Evolutionary conservation across 2,888 invertebrate genomes (phyloP).

Genomic region (Cheilosia pagana): DNA sequence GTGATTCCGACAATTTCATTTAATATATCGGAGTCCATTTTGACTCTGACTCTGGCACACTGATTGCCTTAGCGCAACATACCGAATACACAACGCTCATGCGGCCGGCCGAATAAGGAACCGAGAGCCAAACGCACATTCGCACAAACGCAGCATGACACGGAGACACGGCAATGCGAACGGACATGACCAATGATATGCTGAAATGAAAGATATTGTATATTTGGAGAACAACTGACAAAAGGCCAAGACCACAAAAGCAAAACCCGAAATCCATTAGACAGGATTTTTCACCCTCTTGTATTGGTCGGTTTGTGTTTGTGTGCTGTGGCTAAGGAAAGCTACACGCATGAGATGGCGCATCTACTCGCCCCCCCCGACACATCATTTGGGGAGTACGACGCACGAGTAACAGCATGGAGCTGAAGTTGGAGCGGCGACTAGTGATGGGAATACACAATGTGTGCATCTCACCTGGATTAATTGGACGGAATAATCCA

Average conservation of each 20-base stretch:
- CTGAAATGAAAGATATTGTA: conserved; percentile 63
- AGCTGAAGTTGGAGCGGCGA: conserved; percentile 4
- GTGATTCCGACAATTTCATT: conserved; percentile 74
- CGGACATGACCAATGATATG: conserved; percentile 73
- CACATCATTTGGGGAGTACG: neutral
- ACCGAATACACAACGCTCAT: conserved; percentile 44
- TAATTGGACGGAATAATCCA: conserved; percentile 73
- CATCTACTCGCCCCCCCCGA: conserved; percentile 9
- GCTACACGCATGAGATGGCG: conserved; percentile 57
- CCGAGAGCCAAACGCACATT: conserved; percentile 25
- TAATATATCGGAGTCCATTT: conserved; percentile 65
- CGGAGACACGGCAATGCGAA: conserved; percentile 62
- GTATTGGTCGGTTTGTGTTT: neutral
- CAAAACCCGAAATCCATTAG: conserved; percentile 67
- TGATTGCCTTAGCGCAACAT: conserved; percentile 48
- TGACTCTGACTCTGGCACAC: conserved; percentile 42
- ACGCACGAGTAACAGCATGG: neutral
- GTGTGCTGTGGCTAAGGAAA: conserved; percentile 23
- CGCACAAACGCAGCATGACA: conserved; percentile 70
- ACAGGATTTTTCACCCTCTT: conserved; percentile 42
- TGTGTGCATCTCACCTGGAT: conserved; percentile 73
- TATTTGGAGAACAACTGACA: conserved; percentile 68
- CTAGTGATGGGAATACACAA: conserved; percentile 63
- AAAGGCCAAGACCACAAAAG: conserved; percentile 73
- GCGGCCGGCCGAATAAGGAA: conserved; percentile 32